A percentile compares a stretch with the other conserved stretches of the same genome.
phyloP scores from a whole-genome alignment of 2,113 vertebrate species.

The Nothobranchius kuhntae region DNA sequence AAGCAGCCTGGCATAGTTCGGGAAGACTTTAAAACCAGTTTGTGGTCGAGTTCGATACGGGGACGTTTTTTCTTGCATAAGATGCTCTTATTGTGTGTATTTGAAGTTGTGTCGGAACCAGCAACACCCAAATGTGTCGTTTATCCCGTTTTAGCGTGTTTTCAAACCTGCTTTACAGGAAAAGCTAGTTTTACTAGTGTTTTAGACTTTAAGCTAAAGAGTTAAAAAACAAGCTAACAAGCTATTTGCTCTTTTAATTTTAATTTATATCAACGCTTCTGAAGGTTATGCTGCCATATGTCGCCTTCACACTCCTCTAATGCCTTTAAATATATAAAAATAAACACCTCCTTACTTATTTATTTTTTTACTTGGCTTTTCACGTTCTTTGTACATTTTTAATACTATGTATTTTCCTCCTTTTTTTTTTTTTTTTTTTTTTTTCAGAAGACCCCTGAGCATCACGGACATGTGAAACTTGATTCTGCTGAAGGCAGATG shows the following conservation, averaged over 20 bases:
- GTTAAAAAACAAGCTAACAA: background rate
- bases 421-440: constrained; percentile 31
- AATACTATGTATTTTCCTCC: background rate
- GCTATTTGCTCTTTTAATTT: background rate
- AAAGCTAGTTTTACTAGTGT: constrained; percentile 15
- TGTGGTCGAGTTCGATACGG: background rate
- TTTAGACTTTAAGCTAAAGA: background rate
- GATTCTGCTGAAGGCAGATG: constrained; percentile 60
- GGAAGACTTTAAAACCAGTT: constrained; percentile 16
- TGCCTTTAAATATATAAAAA: background rate
- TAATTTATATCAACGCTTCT: background rate
- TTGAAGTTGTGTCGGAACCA: background rate
- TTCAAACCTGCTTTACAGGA: constrained; percentile 23
- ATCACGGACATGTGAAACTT: constrained; percentile 58
- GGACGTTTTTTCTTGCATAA: background rate
- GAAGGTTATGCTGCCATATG: constrained; percentile 4
- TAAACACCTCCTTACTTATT: background rate
- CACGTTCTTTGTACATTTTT: background rate
- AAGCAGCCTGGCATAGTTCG: background rate
- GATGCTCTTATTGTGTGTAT: no score
- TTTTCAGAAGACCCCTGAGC: constrained; percentile 36
- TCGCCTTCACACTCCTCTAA: background rate
- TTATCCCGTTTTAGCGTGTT: background rate
- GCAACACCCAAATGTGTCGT: background rate
- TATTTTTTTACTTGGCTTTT: background rate